Evolutionary conservation across 2,113 vertebrate genomes (phyloP).

Genomic region (Chroicocephalus ridibundus): DNA sequence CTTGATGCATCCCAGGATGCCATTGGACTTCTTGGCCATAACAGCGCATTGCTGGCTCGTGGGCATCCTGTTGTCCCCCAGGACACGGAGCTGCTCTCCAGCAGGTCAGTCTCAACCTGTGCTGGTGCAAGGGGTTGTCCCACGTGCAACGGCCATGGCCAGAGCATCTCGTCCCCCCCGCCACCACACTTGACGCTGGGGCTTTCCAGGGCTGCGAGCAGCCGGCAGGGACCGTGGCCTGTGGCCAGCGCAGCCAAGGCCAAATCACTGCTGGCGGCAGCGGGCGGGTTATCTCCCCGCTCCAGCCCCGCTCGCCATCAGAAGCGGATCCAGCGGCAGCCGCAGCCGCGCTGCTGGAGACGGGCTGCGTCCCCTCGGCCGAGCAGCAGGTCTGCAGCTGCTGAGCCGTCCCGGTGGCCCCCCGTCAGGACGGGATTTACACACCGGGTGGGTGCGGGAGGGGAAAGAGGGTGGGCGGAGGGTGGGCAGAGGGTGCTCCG

Average conservation of each 20-base stretch:
- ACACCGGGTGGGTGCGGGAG: neutral
- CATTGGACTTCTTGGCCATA: too few relatives aligned
- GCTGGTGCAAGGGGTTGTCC: neutral
- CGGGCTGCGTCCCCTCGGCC: neutral
- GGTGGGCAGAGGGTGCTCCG: neutral
- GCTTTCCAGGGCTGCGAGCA: neutral
- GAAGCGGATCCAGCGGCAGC: neutral
- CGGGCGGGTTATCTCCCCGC: neutral
- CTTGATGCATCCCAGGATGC: too few relatives aligned
- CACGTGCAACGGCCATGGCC: accelerated
- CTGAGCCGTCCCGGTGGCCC: neutral
- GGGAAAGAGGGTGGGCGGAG: neutral
- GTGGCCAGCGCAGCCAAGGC: neutral
- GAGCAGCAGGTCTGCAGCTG: neutral
- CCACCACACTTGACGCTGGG: neutral
- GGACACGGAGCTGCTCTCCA: too few relatives aligned
- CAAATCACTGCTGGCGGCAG: neutral
- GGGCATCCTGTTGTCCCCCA: too few relatives aligned
- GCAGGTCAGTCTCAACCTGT: too few relatives aligned
- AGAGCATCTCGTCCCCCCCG: neutral
- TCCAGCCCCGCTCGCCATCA: neutral
- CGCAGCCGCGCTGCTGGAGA: neutral
- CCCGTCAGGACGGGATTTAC: neutral
- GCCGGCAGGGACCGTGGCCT: neutral
- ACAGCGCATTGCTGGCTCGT: too few relatives aligned